Conservation (phyloP, 2,113 vertebrate species). For the Colossoma macropomum region DNA sequence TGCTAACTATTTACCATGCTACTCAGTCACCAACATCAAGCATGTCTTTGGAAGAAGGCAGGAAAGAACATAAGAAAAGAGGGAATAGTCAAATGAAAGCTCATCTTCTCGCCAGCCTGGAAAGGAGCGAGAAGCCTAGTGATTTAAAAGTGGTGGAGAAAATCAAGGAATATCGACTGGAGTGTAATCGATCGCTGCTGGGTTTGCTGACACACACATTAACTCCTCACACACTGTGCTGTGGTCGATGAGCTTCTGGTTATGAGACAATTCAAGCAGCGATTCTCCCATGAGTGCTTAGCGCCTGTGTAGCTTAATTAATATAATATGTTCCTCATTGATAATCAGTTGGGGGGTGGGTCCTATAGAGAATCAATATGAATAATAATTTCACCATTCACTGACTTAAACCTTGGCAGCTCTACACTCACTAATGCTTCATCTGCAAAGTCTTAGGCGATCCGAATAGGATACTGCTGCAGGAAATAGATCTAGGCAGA, state of each 20-base stretch:
- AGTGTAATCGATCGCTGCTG: slow-evolving; percentile 20
- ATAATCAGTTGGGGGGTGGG: slow-evolving; percentile 28
- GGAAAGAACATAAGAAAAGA: background rate
- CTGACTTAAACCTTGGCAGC: background rate
- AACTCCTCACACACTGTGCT: slow-evolving; percentile 12
- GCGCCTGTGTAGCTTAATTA: slow-evolving; percentile 51
- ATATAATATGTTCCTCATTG: slow-evolving; percentile 38
- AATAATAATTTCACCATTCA: slow-evolving; percentile 45
- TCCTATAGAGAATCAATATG: slow-evolving; percentile 41
- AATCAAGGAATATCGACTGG: slow-evolving; percentile 42
- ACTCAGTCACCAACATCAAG: background rate
- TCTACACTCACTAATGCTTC: background rate
- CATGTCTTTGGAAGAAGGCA: slow-evolving; percentile 2
- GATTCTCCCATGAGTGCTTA: slow-evolving; percentile 19
- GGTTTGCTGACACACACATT: slow-evolving; percentile 54
- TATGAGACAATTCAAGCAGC: slow-evolving; percentile 24
- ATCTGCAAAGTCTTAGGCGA: background rate
- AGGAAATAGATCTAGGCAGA: background rate
- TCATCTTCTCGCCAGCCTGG: background rate
- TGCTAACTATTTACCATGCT: background rate
- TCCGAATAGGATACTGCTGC: background rate
- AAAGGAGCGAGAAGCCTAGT: background rate
- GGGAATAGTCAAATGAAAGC: background rate
- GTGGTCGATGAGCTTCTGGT: slow-evolving; percentile 18
- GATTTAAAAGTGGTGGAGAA: slow-evolving; percentile 5